Evolutionary conservation across 2,113 vertebrate genomes (phyloP), one percentile per base, ranked within the genome.

Genomic region (Eretmodus cyanostictus): DNA sequence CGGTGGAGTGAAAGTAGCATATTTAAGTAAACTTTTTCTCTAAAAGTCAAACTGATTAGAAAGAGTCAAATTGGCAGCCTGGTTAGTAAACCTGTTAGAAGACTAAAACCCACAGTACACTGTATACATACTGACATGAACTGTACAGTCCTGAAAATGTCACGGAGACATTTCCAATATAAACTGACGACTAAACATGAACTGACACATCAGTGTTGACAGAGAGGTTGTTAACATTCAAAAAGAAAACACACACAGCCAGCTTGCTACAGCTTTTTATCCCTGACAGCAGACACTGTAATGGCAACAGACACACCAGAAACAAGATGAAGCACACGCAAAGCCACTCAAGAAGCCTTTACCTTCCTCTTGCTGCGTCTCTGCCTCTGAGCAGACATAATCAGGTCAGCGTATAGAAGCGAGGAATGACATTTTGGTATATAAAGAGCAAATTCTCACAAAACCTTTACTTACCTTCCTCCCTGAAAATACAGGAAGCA

Each of bases 401-500:
- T 91, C 82, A 89, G 91, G 93, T 94, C 90, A 93, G 89, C 24
- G n/a, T 80, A 31, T 34, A 7, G 42, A 80, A 27, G 27, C 49
- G 31, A 9, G 53, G 71, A 78, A 61, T 78, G 76, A 85, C 83
- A 54, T 66, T 85, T 81, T 85, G 47, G 61, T 85, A 71, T 66
- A 83, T 34, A 81, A 47, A 68, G 12, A 45, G 45, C 11, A 29
- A 63, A 81, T 2, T 19, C 51, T 87, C 54, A 68, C 9, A 40
- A 76, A 81, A 27, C 29, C 89, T 91, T 90, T 90, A 88, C 94
- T 86, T 90, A 95, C 95, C 96, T 92, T 95, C 95, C 85, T 95
- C 94, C 80, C 94, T 95, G 82, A 76, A 90, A 63, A 84, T 24
- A 89, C 55, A 91, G 16, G 12, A 49, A 54, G 17, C n/a, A 38